Base-by-base conservation (phyloP, 1,140 invertebrate genomes). In the Choristoneura fumiferana region DNA sequence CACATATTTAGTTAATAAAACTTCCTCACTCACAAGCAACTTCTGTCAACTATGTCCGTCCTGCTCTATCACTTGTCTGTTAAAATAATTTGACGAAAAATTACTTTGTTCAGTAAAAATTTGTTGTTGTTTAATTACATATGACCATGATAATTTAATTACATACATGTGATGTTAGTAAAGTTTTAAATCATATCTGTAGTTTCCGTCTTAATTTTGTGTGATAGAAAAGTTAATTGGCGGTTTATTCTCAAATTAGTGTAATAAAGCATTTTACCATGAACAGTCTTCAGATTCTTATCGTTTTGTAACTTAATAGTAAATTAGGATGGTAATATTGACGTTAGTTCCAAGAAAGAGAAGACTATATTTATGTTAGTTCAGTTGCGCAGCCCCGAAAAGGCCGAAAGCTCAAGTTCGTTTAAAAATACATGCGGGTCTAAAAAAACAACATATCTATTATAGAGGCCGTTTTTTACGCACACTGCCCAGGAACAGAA, bases 401-500 rank as follows among this genome's bases (percentile, higher is more conserved):
- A 79, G 69, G 65, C 65, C 69, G 60, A 73, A 80, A 78, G 74
- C 60, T 73, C 71, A 76, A 73, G 67, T 76, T 57, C 71, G 63
- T 62, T 78, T 76, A 79, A 73, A 68, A 74, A 77, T 84, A 75
- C 74, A 86, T 79, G 77, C 78, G 76, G 78, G 76, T 71, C 62
- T 37, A 83, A 85, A 88, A 87, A 89, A 85, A 73, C 69, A 77
- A 88, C 75, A 72, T 81, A 69, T 88, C 86, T 88, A 88, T 88
- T 87, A 88, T 76, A 78, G 76, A 69, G 69, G 52, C 69, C 68
- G 61, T 69, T 83, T 89, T 87, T 86, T 76, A 74, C 63, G 56
- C 62, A 60, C 67, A 63, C 70, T 65, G 77, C 61, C 72, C 73
- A 78, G 67, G 66, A 81, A 77, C 70, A 75, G 73, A 76, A 81